Base-by-base conservation (phyloP, 1,140 invertebrate genomes). In the Drosophila repleta region DNA sequence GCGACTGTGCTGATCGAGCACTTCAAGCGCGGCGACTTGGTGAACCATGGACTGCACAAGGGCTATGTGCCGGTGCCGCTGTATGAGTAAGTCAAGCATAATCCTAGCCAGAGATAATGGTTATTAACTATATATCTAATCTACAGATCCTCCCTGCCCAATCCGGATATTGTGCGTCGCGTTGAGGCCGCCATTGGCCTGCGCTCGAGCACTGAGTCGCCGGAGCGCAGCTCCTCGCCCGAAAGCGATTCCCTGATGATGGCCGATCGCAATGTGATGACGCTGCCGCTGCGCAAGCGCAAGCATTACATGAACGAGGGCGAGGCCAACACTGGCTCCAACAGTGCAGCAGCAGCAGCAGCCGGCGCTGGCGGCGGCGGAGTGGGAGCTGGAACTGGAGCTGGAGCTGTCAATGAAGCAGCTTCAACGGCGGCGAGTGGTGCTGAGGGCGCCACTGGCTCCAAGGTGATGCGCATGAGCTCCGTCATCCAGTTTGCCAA, bases 401-500 rank as follows among this genome's bases (percentile, higher is more conserved):
- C n/a, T 4, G 32, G 32, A 35, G 32, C 32, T 13, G 32, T 6
- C 0, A 26, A 29, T 7, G 48, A 51, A 21, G 29, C 45, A 18
- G 37, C 26, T 1, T 7, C 15, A 35, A 7, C 51, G 37, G 11
- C 18, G 3, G 32, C 26, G 3, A 56, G 13, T 2, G 60, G 26
- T 17, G 21, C 58, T 11, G 49, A 32, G 5, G 76, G 37, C 20
- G 48, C 72, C 7, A 18, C 37, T 20, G 67, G 62, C 48, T 60
- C 74, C 20, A 91, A 85, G 74, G 93, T 90, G 92, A 94, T 91
- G 71, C 92, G 96, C 48, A 95, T 96, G 79, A 96, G 94, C 73
- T 96, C 96, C 0, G 96, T 97, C 41, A 97, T 97, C 74, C 95
- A 96, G 60, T 97, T 96, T 85, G 96, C 96, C 7, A 94, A 94